Evolutionary conservation across 2,888 invertebrate genomes (phyloP).

Genomic region (Parnassius apollo): DNA sequence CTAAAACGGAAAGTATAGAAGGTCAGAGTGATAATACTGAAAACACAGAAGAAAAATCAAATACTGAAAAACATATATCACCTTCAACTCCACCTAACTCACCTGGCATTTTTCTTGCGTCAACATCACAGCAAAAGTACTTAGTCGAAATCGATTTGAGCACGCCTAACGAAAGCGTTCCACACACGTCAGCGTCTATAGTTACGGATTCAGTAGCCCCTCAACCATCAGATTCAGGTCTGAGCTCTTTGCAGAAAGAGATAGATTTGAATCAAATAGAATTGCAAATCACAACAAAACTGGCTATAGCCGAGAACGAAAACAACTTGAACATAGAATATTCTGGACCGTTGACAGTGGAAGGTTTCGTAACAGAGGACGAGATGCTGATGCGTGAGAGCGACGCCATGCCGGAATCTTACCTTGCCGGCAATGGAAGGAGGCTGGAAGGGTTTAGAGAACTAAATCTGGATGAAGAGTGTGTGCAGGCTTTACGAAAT

Average conservation of each 20-base stretch:
- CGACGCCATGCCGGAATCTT: slow-evolving; percentile 55
- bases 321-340: slow-evolving; percentile 78
- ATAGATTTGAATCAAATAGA: slow-evolving; percentile 71
- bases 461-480: slow-evolving; percentile 85
- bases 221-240: slow-evolving; percentile 35
- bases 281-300: slow-evolving; percentile 68
- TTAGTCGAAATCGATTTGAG: slow-evolving; percentile 62
- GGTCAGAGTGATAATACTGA: slow-evolving; percentile 44
- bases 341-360: slow-evolving; percentile 65
- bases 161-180: slow-evolving; percentile 32
- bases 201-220: slow-evolving; percentile 20
- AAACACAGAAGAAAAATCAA: slow-evolving; percentile 54
- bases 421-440: slow-evolving; percentile 75
- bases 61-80: slow-evolving; percentile 61
- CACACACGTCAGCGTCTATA: slow-evolving; percentile 31
- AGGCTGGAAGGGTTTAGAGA: slow-evolving; percentile 77
- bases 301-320: slow-evolving; percentile 78
- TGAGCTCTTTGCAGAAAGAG: slow-evolving; percentile 45
- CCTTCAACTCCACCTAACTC: slow-evolving; percentile 73
- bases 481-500: slow-evolving; percentile 85
- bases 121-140: slow-evolving; percentile 64
- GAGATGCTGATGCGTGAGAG: slow-evolving; percentile 45
- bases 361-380: slow-evolving; percentile 53
- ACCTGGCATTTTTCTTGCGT: slow-evolving; percentile 63
- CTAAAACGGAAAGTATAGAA: slow-evolving; percentile 44